Conservation (phyloP, 2,888 invertebrate genomes). For the Phyllotreta cruciferae region DNA sequence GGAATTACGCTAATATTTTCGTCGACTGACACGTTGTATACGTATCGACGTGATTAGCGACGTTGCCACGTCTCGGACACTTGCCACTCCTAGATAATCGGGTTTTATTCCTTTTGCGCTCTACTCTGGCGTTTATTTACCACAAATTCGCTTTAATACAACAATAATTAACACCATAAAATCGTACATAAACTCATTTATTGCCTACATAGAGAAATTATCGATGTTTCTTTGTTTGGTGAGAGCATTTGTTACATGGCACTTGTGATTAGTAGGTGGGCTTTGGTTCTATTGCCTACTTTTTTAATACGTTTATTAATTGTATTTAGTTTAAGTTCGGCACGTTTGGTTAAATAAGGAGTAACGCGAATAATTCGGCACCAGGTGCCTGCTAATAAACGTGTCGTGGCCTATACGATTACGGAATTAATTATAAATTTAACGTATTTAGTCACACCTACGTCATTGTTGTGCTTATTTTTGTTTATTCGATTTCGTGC, state of each 20-base stretch:
- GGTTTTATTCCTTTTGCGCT: conserved; percentile 27
- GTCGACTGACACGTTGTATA: conserved; percentile 44
- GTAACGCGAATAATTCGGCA: background rate
- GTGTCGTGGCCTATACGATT: no score
- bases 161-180: background rate
- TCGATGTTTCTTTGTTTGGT: conserved; percentile 24
- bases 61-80: conserved; percentile 46
- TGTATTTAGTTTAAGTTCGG: conserved; percentile 1
- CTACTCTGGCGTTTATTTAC: conserved; percentile 3
- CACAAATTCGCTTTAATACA: background rate
- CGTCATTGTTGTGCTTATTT: no score
- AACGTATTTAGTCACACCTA: no score
- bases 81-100: conserved; percentile 49
- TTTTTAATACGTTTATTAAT: conserved; percentile 10
- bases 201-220: background rate
- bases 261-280: conserved; percentile 3
- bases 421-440: no score
- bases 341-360: background rate
- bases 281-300: conserved; percentile 3
- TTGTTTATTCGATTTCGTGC: no score
- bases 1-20: conserved; percentile 34
- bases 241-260: background rate
- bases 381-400: no score
- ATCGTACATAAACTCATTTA: background rate
- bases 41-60: conserved; percentile 48